Conservation (phyloP, 2,797 vertebrate genomes). For the Mallotus villosus region DNA sequence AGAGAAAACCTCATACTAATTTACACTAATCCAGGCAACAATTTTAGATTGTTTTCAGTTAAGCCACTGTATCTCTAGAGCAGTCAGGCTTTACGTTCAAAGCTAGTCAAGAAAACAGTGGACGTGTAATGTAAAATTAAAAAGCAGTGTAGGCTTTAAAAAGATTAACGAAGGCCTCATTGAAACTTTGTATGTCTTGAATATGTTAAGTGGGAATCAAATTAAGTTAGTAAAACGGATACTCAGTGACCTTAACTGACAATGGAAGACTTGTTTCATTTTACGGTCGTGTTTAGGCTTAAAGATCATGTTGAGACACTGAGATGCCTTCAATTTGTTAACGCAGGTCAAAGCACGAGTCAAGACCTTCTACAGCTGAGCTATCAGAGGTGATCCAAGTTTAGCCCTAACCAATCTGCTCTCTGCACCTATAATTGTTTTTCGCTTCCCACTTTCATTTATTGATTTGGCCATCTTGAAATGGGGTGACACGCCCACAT, state of each 20-base stretch:
- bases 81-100: too few relatives aligned
- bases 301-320: too few relatives aligned
- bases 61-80: too few relatives aligned
- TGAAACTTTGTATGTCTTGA: too few relatives aligned
- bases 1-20: too few relatives aligned
- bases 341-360: not conserved
- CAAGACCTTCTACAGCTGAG: not conserved
- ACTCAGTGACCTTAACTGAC: not conserved
- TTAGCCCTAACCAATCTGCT: not conserved
- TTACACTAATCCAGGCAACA: too few relatives aligned
- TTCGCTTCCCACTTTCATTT: constrained; percentile 43
- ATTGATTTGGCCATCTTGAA: constrained; percentile 53
- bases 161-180: too few relatives aligned
- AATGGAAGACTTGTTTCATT: not conserved
- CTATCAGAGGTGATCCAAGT: not conserved
- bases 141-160: too few relatives aligned
- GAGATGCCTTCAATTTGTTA: not conserved
- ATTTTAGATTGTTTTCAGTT: too few relatives aligned
- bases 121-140: too few relatives aligned
- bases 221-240: not conserved
- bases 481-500: constrained; percentile 49
- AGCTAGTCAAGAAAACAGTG: too few relatives aligned
- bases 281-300: not conserved
- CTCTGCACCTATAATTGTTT: constrained; percentile 42
- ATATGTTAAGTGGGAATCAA: not conserved